Percentiles rank a stretch among this genome's conserved stretches.
Evolutionary conservation across 2,797 vertebrate genomes (phyloP).

Genomic region (Pantherophis alleghaniensis): DNA sequence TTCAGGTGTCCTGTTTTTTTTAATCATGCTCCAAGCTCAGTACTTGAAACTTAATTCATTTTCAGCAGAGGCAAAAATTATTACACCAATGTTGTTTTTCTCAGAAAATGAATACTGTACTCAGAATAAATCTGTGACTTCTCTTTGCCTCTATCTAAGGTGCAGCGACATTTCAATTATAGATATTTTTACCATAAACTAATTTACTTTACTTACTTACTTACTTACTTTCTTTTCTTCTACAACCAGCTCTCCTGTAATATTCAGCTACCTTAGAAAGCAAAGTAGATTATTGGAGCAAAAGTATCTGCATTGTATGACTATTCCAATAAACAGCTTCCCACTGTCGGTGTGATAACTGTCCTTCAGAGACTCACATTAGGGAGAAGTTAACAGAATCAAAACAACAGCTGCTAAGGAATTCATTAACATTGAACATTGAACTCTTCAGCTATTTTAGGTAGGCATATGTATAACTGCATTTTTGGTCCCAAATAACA

Average conservation of each 20-base stretch:
- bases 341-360: constrained; percentile 11
- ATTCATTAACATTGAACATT: constrained; percentile 16
- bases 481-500: background rate
- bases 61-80: constrained; percentile 10
- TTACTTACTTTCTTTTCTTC: background rate
- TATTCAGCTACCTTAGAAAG: background rate
- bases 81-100: constrained; percentile 13
- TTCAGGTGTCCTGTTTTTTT: fast-evolving
- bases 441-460: background rate
- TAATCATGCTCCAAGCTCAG: constrained; percentile 23
- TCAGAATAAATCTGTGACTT: constrained; percentile 5
- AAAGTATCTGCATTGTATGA: background rate
- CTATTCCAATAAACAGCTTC: constrained; percentile 25
- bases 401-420: constrained; percentile 7
- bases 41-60: constrained; percentile 17
- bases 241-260: fast-evolving
- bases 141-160: background rate
- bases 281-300: constrained; percentile 23
- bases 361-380: constrained; percentile 2
- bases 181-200: constrained; percentile 13
- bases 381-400: background rate
- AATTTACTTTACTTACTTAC: background rate
- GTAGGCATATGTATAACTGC: background rate
- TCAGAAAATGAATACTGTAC: background rate
- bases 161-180: constrained; percentile 17